Percentiles rank a stretch among this genome's conserved stretches.
Evolutionary conservation across 2,113 vertebrate species (phyloP).

Genomic region (Columba livia): DNA sequence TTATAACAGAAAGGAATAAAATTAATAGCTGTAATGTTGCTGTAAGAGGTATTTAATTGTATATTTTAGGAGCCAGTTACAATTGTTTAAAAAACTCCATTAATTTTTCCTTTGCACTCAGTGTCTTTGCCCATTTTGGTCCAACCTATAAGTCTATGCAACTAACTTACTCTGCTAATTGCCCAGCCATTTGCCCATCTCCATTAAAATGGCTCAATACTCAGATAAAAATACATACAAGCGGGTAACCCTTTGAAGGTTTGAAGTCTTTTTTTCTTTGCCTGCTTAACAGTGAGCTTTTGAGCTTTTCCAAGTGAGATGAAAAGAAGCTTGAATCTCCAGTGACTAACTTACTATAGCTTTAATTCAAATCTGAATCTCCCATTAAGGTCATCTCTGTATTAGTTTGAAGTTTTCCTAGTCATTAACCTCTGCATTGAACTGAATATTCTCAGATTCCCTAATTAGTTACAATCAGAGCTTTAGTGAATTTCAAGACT

Average conservation of each 20-base stretch:
- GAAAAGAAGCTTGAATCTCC: conserved; percentile 44
- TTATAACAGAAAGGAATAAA: conserved; percentile 1
- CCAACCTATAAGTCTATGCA: neutral
- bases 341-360: conserved; percentile 41
- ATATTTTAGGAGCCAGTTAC: neutral
- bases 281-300: conserved; percentile 35
- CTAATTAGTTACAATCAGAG: conserved; percentile 73
- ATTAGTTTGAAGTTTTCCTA: conserved; percentile 65
- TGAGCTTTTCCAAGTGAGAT: conserved; percentile 52
- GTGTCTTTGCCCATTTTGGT: neutral
- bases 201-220: conserved; percentile 34
- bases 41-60: neutral
- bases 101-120: neutral
- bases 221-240: conserved; percentile 48
- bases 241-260: neutral
- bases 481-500: conserved; percentile 62
- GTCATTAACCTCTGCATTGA: conserved; percentile 71
- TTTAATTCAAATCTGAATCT: conserved; percentile 64
- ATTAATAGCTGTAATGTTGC: neutral
- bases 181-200: neutral
- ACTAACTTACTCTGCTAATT: neutral
- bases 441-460: conserved; percentile 68
- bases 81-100: neutral
- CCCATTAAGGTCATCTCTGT: conserved; percentile 61
- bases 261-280: neutral